phyloP scores from a whole-genome alignment of 2,888 invertebrate species.

The Ligdia adustata region DNA sequence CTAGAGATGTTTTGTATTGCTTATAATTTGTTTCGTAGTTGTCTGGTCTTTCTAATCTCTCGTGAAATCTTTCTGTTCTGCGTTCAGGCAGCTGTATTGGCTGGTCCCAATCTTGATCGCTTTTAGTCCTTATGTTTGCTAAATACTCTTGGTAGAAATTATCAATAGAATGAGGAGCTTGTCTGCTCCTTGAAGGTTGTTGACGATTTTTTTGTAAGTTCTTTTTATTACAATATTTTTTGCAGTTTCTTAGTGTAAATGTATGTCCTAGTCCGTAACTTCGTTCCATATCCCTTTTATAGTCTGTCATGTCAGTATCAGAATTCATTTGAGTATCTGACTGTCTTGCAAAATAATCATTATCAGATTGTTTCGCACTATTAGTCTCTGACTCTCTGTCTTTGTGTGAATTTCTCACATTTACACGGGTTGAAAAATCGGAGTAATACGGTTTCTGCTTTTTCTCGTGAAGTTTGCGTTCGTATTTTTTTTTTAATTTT shows the following conservation, averaged over 20 bases:
- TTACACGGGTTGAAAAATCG: background rate
- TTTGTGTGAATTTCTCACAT: background rate
- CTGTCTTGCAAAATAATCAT: background rate
- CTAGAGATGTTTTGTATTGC: conserved; percentile 30
- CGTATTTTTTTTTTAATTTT: conserved; percentile 2
- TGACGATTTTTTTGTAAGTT: too few relatives aligned
- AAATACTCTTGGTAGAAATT: conserved; percentile 22
- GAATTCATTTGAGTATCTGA: background rate
- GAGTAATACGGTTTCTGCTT: background rate
- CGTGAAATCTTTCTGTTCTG: conserved; percentile 50
- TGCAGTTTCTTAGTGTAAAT: too few relatives aligned
- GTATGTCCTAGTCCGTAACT: background rate
- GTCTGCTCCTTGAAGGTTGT: conserved; percentile 2
- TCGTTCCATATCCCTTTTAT: conserved; percentile 4
- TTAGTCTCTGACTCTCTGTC: background rate
- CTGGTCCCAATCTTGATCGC: conserved; percentile 10
- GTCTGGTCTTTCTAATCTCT: conserved; percentile 50
- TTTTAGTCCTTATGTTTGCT: conserved; percentile 5
- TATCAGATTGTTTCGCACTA: background rate
- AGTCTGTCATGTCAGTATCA: background rate
- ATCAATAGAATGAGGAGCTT: conserved; percentile 4
- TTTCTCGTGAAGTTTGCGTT: conserved; percentile 2
- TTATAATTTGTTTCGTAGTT: conserved; percentile 26
- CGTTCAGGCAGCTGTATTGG: conserved; percentile 23
- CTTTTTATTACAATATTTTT: too few relatives aligned